Conservation (phyloP, 2,113 vertebrate species). For the Columba janthina region DNA sequence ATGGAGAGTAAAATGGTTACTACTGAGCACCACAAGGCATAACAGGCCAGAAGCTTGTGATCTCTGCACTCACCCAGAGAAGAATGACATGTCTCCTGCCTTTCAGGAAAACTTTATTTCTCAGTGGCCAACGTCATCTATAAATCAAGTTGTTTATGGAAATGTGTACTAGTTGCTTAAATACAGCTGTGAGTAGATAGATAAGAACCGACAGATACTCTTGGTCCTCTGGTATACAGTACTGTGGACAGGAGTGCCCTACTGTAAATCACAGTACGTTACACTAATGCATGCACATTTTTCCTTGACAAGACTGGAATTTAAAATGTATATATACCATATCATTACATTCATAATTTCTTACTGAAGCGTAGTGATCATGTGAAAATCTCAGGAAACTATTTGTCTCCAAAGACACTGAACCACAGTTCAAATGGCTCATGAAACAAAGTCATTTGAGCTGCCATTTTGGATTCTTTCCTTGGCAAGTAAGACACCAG, state of each 20-base stretch:
- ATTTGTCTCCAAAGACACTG: not conserved
- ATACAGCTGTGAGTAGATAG: conserved; percentile 51
- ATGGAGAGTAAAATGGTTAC: not conserved
- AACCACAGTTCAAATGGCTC: not conserved
- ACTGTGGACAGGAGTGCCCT: not conserved
- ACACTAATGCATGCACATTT: conserved; percentile 29
- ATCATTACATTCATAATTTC: not conserved
- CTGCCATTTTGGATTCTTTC: conserved; percentile 19
- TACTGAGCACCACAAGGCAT: not conserved
- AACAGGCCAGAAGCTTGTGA: not conserved
- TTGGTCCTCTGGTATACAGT: not conserved
- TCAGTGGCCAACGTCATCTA: conserved; percentile 3
- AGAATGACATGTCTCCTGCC: not conserved
- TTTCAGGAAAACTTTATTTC: conserved; percentile 4
- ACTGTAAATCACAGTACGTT: conserved; percentile 9
- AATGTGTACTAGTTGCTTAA: conserved; percentile 45
- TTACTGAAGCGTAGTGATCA: not conserved
- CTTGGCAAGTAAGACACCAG: not conserved
- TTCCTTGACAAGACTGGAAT: conserved; percentile 32
- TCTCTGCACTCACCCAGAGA: not conserved
- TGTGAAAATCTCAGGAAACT: conserved; percentile 26
- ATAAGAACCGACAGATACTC: conserved; percentile 15
- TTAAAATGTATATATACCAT: conserved; percentile 12
- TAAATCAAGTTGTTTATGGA: conserved; percentile 56
- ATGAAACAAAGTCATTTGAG: not conserved